Percentiles rank a stretch among this genome's conserved stretches.
Conservation (phyloP, 1,140 invertebrate species). For the Lanistes nyassanus region DNA sequence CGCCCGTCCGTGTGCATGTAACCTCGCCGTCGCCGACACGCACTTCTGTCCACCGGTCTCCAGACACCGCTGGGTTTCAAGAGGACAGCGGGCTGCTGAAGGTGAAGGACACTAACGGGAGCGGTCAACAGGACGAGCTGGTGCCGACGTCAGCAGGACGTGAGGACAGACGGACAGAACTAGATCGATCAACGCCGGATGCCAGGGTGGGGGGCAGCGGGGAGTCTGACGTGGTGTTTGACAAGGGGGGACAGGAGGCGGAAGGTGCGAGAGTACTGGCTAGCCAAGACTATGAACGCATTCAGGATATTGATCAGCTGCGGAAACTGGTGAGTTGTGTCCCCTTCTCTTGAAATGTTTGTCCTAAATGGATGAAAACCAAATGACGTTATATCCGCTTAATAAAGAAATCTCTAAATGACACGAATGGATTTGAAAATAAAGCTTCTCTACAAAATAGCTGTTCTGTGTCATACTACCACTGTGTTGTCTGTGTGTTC, state of each 20-base stretch:
- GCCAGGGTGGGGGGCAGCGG: neutral
- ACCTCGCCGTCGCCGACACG: neutral
- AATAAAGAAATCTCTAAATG: neutral
- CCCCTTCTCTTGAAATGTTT: neutral
- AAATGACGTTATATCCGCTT: neutral
- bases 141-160: neutral
- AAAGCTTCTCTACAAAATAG: too few relatives aligned
- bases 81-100: neutral
- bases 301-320: conserved; percentile 15
- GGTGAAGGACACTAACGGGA: neutral
- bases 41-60: neutral
- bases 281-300: neutral
- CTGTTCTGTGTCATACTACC: neutral
- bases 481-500: neutral
- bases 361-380: neutral
- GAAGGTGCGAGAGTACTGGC: neutral
- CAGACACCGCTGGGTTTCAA: neutral
- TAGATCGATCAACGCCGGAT: neutral
- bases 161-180: neutral
- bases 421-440: neutral
- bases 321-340: neutral
- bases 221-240: neutral
- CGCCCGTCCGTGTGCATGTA: too few relatives aligned
- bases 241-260: neutral
- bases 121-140: neutral